Conservation (phyloP, 1,140 invertebrate species). For the Ips typographus region DNA sequence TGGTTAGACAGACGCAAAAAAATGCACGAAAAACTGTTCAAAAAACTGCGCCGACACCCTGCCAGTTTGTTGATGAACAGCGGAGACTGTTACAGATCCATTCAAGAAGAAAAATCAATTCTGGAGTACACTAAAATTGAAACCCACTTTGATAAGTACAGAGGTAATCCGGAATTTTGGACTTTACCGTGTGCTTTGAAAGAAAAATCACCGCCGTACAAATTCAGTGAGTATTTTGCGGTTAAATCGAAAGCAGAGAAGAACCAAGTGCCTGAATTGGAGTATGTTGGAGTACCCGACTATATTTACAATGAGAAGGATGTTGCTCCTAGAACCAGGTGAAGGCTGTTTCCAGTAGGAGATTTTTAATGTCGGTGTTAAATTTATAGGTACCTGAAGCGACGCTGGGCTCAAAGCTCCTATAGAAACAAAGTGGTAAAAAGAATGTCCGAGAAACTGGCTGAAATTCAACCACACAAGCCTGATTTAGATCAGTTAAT, state of each 20-base stretch:
- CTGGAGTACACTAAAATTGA: conserved; percentile 37
- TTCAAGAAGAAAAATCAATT: conserved; percentile 38
- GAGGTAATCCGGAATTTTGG: conserved; percentile 45
- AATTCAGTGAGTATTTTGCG: conserved; percentile 29
- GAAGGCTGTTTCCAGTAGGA: neutral
- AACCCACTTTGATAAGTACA: conserved; percentile 39
- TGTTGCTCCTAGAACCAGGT: conserved; percentile 38
- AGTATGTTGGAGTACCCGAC: conserved; percentile 34
- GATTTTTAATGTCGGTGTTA: neutral
- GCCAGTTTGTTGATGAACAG: conserved; percentile 41
- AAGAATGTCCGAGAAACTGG: conserved; percentile 20
- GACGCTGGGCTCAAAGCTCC: conserved; percentile 26
- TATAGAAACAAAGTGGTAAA: conserved; percentile 31
- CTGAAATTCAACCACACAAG: conserved; percentile 34
- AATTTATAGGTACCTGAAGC: conserved; percentile 32
- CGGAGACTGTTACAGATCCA: conserved; percentile 30
- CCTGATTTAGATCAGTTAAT: conserved; percentile 11
- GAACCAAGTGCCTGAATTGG: conserved; percentile 39
- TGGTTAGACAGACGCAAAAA: conserved; percentile 33
- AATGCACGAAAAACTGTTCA: conserved; percentile 23
- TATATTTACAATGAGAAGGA: conserved; percentile 37
- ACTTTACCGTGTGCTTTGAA: conserved; percentile 31
- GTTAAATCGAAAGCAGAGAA: conserved; percentile 37
- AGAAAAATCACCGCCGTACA: neutral
- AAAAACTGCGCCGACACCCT: conserved; percentile 30